phyloP scores from a whole-genome alignment of 2,797 vertebrate species.

The Lycodopsis pacificus region DNA sequence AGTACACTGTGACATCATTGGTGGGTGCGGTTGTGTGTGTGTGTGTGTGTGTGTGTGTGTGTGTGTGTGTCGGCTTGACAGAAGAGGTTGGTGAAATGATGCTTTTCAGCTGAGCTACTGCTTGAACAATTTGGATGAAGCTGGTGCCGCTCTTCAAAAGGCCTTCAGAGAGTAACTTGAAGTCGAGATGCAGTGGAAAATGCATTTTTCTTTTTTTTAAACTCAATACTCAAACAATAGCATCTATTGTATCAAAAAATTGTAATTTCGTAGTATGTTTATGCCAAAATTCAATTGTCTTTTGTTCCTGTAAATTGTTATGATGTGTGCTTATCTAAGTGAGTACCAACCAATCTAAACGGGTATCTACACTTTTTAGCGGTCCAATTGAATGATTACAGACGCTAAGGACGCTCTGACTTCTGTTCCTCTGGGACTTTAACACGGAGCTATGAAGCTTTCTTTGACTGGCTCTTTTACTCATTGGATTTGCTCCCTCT shows the following conservation, averaged over 20 bases:
- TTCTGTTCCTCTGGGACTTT: not conserved
- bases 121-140: not conserved
- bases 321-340: no score
- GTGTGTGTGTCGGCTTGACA: not conserved
- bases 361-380: not conserved
- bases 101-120: not conserved
- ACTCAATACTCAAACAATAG: no score
- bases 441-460: not conserved
- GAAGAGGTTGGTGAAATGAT: not conserved
- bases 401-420: no score
- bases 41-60: constrained; percentile 8
- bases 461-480: not conserved
- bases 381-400: not conserved
- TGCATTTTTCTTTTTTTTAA: no score
- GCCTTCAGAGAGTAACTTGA: not conserved
- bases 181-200: no score
- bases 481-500: not conserved
- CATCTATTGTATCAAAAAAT: no score
- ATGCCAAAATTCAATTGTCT: no score
- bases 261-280: no score
- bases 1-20: not conserved
- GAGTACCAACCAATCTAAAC: not conserved
- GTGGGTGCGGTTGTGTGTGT: not conserved
- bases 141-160: not conserved
- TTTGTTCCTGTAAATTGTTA: no score